Evolutionary conservation across 2,888 invertebrate genomes (phyloP).

Genomic region (Mesochorus sp.): DNA sequence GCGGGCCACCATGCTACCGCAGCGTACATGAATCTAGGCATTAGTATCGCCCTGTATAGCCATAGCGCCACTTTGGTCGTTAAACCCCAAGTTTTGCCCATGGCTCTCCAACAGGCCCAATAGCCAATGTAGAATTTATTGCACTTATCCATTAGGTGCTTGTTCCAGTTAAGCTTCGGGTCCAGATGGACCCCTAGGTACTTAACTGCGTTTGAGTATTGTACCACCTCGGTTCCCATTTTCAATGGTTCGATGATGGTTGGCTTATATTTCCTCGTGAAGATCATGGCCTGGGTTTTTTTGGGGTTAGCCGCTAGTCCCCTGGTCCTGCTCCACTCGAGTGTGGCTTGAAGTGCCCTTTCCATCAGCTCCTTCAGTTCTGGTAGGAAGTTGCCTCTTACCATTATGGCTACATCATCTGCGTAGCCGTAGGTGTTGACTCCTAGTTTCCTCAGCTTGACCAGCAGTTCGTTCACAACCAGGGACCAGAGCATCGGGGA

Average conservation of each 20-base stretch:
- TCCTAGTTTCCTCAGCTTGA: not conserved
- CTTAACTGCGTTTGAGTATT: not conserved
- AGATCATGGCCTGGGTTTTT: not conserved
- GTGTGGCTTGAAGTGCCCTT: not conserved
- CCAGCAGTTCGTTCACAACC: slow-evolving; percentile 64
- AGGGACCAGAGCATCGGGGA: slow-evolving; percentile 72
- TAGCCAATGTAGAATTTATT: not conserved
- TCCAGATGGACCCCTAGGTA: not conserved
- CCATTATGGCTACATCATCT: slow-evolving; percentile 11
- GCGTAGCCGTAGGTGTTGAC: slow-evolving; percentile 2
- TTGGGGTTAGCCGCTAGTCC: not conserved
- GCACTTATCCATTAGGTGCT: not conserved
- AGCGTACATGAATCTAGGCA: not conserved
- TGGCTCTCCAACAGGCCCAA: not conserved
- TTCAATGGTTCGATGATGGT: not conserved
- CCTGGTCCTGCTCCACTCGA: not conserved
- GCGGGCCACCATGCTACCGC: too few species aligned
- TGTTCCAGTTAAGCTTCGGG: not conserved
- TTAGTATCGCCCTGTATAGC: not conserved
- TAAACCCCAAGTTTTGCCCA: not conserved
- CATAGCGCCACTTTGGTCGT: not conserved
- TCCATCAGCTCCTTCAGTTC: not conserved
- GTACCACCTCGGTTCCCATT: not conserved
- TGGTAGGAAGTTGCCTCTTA: too few species aligned
- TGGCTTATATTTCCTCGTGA: not conserved